Evolutionary conservation across 2,797 vertebrate genomes (phyloP), one percentile per base, ranked within the genome.

Genomic region (Hipposideros larvatus): DNA sequence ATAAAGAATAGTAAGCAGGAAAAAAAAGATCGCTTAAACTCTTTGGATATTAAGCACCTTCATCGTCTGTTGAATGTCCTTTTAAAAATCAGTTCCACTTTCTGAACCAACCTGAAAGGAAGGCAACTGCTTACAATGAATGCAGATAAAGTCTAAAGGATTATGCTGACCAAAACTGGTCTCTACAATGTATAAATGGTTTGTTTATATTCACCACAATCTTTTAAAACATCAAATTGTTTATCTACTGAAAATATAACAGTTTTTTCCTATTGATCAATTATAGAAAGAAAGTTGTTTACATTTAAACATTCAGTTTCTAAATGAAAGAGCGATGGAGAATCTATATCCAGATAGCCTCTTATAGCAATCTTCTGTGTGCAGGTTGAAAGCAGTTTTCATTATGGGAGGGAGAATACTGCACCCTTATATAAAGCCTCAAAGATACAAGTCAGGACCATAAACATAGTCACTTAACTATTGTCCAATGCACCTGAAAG

Each of bases 401-500:
- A 59, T 48, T 37, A 41, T 28, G 15, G 59, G 46, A 88, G n/a
- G 34, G 14, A 28, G 83, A 73, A 66, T 41, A 48, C 91, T 78
- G 77, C 84, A 92, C 46, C 43, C 90, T 95, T 90, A 95, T 26
- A 77, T 68, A 93, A 97, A 97, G 90, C 51, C 84, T 90, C 95
- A 37, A 21, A 83, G 66, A 79, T 51, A n/a, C 24, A 80, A 94
- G 87, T 68, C 48, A 89, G 71, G 68, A 68, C 61, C 11, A 26
- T 19, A 65, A 57, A 79, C 41, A 90, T 26, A 21, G 59, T 90
- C 84, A 41, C 74, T 93, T 74, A 89, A 46, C 75, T 11, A 37
- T 0, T 66, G 5, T 11, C 66, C 55, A 80, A 87, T 57, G 46
- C 26, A 71, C 91, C 55, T 82, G 77, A 70, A 70, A 93, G 80